Conservation (phyloP, 2,888 invertebrate genomes). For the Leucania comma region DNA sequence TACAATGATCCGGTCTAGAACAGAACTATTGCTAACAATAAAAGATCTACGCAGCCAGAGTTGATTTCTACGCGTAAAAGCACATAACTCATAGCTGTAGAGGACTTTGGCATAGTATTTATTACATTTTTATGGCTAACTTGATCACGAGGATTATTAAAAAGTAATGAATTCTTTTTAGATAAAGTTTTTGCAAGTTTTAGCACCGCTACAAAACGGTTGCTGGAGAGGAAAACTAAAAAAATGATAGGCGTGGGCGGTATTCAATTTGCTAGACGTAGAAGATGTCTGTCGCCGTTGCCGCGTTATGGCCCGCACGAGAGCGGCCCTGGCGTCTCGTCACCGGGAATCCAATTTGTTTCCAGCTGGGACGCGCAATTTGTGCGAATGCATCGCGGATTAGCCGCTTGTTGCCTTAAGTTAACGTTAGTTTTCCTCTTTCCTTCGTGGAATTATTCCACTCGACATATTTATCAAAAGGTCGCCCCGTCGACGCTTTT, state of each 20-base stretch:
- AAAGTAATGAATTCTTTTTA: neutral
- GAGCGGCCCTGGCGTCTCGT: conserved; percentile 57
- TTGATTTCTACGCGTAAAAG: neutral
- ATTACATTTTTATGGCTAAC: neutral
- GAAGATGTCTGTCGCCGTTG: conserved; percentile 30
- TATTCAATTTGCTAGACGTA: conserved; percentile 47
- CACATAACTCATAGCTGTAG: too few relatives aligned
- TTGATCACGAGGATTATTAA: conserved; percentile 8
- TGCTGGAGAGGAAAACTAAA: conserved; percentile 1
- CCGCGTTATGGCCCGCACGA: conserved; percentile 11
- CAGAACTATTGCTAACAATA: neutral
- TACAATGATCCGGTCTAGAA: neutral
- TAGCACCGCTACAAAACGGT: neutral
- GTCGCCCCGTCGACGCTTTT: conserved; percentile 42
- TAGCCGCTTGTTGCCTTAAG: conserved; percentile 61
- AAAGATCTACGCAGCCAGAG: neutral
- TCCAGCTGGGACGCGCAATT: conserved; percentile 71
- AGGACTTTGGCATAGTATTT: neutral
- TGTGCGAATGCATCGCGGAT: conserved; percentile 73
- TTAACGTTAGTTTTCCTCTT: conserved; percentile 48
- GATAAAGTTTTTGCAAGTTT: neutral
- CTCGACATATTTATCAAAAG: conserved; percentile 49
- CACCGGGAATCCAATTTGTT: conserved; percentile 76
- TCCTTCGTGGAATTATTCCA: conserved; percentile 47
- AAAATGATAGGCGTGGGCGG: conserved; percentile 5